Percentiles rank a stretch among this genome's conserved stretches.
phyloP scores from a whole-genome alignment of 2,113 vertebrate species.

The Salvator merianae region DNA sequence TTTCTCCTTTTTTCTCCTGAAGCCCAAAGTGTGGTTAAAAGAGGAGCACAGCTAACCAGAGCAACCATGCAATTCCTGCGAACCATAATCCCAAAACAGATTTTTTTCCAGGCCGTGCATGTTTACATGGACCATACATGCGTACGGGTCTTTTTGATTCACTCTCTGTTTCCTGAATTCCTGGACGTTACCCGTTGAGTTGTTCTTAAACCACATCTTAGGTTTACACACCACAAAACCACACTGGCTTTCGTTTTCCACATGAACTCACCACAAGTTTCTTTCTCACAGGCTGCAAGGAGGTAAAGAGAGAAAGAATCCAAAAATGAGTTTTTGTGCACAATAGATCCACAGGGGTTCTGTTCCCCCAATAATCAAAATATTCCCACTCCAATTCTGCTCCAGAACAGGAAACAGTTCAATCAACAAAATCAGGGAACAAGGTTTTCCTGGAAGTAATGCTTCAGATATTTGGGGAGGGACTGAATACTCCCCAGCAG shows the following conservation, averaged over 20 bases:
- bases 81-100: no score
- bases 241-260: not conserved
- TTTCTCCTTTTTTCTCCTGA: not conserved
- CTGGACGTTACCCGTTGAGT: not conserved
- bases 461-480: not conserved
- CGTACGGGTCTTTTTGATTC: not conserved
- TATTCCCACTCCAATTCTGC: not conserved
- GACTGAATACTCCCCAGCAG: not conserved
- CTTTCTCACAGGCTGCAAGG: slow-evolving; percentile 14
- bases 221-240: not conserved
- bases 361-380: not conserved
- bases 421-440: not conserved
- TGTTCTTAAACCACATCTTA: not conserved
- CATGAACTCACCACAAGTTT: slow-evolving; percentile 12
- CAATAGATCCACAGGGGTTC: not conserved
- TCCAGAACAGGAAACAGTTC: not conserved
- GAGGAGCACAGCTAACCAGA: not conserved
- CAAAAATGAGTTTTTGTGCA: not conserved
- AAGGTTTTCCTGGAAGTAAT: not conserved
- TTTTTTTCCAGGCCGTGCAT: no score
- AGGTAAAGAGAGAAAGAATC: not conserved
- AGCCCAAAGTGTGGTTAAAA: not conserved
- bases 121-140: not conserved
- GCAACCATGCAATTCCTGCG: no score
- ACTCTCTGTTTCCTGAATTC: not conserved